Evolutionary conservation across 2,113 vertebrate species (phyloP).

Genomic region (Blennius ocellaris): DNA sequence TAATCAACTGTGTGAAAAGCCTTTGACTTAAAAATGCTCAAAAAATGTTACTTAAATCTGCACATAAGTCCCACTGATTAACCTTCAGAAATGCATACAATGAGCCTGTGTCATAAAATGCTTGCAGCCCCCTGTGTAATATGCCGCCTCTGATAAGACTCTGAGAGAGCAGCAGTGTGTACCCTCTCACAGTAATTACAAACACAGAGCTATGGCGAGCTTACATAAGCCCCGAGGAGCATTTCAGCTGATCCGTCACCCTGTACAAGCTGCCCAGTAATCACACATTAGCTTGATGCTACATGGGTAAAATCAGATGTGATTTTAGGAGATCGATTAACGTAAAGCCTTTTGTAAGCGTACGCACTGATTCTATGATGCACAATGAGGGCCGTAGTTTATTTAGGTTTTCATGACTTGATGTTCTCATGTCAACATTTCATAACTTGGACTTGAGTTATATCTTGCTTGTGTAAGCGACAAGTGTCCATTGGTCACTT

Average conservation of each 20-base stretch:
- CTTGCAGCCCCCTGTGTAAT: slow-evolving; percentile 25
- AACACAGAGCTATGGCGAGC: slow-evolving; percentile 46
- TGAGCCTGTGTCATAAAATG: background rate
- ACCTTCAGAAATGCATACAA: background rate
- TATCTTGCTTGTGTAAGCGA: slow-evolving; percentile 31
- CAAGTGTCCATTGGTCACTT: slow-evolving; percentile 70
- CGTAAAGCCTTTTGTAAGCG: background rate
- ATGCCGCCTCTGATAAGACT: slow-evolving; percentile 61
- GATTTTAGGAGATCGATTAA: background rate
- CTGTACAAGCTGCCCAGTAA: slow-evolving; percentile 21
- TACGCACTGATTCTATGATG: background rate
- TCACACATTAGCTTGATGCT: slow-evolving; percentile 6
- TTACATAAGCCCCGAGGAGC: slow-evolving; percentile 63
- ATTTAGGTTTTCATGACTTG: background rate
- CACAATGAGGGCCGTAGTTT: no score
- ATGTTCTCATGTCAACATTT: background rate
- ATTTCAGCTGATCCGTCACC: slow-evolving; percentile 46
- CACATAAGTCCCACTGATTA: background rate
- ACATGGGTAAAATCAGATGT: background rate
- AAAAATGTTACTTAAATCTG: background rate
- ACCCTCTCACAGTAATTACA: slow-evolving; percentile 75
- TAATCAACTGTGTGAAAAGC: no score
- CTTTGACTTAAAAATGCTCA: background rate
- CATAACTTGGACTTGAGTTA: background rate
- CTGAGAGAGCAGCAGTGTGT: slow-evolving; percentile 57